These are phyloP conservation scores for Morbakka virulenta DNA, from an alignment of 30 jellyfish, hydroid and myxozoan genomes.

Conservation along the genomic window DNA sequence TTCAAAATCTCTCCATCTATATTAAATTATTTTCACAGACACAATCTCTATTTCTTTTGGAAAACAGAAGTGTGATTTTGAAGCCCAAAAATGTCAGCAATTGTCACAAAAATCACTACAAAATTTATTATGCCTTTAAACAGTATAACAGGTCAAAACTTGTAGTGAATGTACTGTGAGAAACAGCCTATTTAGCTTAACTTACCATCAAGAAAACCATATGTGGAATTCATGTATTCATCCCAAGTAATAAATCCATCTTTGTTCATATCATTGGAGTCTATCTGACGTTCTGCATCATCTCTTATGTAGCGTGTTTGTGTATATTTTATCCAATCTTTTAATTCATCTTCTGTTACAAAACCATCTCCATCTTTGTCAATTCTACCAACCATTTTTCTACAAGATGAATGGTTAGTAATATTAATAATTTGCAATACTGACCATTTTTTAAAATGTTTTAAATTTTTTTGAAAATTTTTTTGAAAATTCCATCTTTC, in stretches of 20 bases:
- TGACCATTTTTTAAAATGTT: too few relatives aligned
- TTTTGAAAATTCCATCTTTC: too few relatives aligned
- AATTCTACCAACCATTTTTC: conserved; percentile 70
- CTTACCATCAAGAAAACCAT: conserved; percentile 73
- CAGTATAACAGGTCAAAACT: too few relatives aligned
- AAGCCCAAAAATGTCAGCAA: too few relatives aligned
- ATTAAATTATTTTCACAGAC: too few relatives aligned
- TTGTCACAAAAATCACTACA: too few relatives aligned
- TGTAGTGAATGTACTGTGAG: neutral
- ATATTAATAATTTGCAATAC: too few relatives aligned
- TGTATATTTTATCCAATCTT: conserved; percentile 86
- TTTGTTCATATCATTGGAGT: conserved; percentile 61
- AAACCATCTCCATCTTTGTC: conserved; percentile 85
- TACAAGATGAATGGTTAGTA: conserved; percentile 1
- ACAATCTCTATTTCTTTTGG: too few relatives aligned
- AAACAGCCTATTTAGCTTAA: neutral
- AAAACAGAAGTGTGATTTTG: too few relatives aligned
- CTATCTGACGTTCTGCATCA: conserved; percentile 76
- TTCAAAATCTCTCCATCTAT: too few relatives aligned
- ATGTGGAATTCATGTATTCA: conserved; percentile 75
- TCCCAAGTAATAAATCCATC: conserved; percentile 80
- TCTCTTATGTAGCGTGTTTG: conserved; percentile 74
- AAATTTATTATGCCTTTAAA: too few relatives aligned
- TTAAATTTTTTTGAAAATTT: too few relatives aligned
- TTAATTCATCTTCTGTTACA: conserved; percentile 79